Conservation (phyloP, 1,140 invertebrate genomes). For the Scylla paramamosain region DNA sequence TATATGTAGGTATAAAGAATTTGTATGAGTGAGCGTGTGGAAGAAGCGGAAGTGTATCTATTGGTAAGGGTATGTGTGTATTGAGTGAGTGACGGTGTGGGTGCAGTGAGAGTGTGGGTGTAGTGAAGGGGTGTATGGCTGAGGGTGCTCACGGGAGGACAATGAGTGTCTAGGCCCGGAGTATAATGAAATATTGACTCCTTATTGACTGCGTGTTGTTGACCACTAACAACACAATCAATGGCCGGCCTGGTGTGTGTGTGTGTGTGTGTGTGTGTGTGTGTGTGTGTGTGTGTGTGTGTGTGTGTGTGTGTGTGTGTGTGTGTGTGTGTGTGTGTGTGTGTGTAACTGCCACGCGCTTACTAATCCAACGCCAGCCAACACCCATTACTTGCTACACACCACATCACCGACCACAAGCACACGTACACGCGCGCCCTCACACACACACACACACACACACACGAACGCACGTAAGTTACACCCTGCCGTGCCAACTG, state of each 20-base stretch:
- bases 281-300: slow-evolving; percentile 41
- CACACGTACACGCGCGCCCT: background rate
- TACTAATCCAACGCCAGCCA: background rate
- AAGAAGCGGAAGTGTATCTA: background rate
- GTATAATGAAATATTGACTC: slow-evolving; percentile 42
- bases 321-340: slow-evolving; percentile 41
- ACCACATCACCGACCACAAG: background rate
- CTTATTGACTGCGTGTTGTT: background rate
- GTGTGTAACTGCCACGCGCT: background rate
- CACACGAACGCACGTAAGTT: background rate
- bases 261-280: slow-evolving; percentile 41
- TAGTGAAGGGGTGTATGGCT: background rate
- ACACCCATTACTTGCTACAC: too few species aligned
- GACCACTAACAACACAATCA: background rate
- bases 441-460: slow-evolving; percentile 5
- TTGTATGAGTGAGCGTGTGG: background rate
- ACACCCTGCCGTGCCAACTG: background rate
- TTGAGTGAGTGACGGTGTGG: background rate
- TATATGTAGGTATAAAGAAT: background rate
- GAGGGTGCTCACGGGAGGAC: background rate
- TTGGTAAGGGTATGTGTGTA: background rate
- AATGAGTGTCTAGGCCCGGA: background rate
- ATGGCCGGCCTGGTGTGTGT: background rate
- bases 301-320: slow-evolving; percentile 41
- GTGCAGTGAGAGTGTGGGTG: background rate